Evolutionary conservation across 2,113 vertebrate genomes (phyloP), one percentile per base, ranked within the genome.

Genomic region (Telmatochromis brachygnathus): DNA sequence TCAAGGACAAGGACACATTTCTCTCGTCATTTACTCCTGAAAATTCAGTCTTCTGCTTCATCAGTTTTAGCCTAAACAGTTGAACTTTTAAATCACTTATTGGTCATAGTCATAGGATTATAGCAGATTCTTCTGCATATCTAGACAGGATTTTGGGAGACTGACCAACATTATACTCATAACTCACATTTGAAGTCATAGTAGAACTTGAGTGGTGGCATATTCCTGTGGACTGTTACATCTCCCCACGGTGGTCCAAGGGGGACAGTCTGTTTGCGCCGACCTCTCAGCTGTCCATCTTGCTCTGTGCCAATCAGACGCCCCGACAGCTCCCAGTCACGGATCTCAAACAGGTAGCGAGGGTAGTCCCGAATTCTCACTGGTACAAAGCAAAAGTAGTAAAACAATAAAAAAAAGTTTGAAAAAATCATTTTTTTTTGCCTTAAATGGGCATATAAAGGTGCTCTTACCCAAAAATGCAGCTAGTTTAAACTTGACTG

Each of bases 181-280:
- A 55, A 81, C 94, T 98, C 93, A 99, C 99, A 99, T 94, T 95
- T 97, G 81, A 99, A 98, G 84, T 99, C 97, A 0, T 99, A 98
- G 95, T 98, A 99, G 96, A 99, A 99, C 88, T 99, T 99, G 62
- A 99, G 96, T 5, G 98, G 98, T 1, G 97, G 98, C 97, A 99
- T 97, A 93, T 99, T 99, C 87, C 99, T 97, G 85, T 98, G 97
- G 55, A 99, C 97, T 0, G 94, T 95, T 10, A 97, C 96, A 0
- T 98, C 97, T 3, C 98, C 98, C 98, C 98, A 99, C 0, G 98
- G 99, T 68, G 94, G 91, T 12, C 98, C 98, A 56, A 99, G 96
- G 7, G 94, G 96, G n/a, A 99, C 93, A 8, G 96, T 81, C 54
- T 98, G 97, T 85, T 94, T 96, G 81, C 98, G 97, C 37, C 96